These are phyloP conservation scores for Sciurus niger DNA, from an alignment of 2,113 vertebrate species.

Conservation along the genomic window DNA sequence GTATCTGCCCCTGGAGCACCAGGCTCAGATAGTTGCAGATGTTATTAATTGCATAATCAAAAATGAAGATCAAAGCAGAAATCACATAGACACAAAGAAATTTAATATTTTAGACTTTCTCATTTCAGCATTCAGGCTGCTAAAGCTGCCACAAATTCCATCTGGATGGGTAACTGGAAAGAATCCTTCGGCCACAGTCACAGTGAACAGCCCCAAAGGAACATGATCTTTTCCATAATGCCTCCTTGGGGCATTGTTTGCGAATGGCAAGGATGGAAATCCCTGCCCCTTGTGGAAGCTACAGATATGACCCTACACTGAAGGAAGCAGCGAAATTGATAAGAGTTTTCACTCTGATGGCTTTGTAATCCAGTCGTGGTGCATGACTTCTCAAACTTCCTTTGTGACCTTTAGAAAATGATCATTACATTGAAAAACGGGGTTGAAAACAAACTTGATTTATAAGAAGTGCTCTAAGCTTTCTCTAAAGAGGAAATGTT, in stretches of 20 bases:
- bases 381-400: neutral
- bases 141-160: slow-evolving; percentile 36
- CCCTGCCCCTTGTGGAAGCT: slow-evolving; percentile 20
- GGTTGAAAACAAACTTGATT: slow-evolving; percentile 16
- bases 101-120: slow-evolving; percentile 37
- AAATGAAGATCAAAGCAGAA: slow-evolving; percentile 69
- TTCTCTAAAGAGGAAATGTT: slow-evolving; percentile 1
- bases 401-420: slow-evolving; percentile 31
- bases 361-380: slow-evolving; percentile 6
- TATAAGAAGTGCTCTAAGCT: slow-evolving; percentile 7
- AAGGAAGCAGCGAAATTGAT: slow-evolving; percentile 46
- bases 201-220: slow-evolving; percentile 49
- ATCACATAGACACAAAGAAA: slow-evolving; percentile 16
- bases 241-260: neutral
- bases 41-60: slow-evolving; percentile 47
- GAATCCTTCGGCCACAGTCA: slow-evolving; percentile 61
- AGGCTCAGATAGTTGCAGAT: neutral
- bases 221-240: neutral
- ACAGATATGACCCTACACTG: neutral
- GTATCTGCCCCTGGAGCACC: neutral
- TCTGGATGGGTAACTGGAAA: slow-evolving; percentile 58
- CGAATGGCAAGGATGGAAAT: slow-evolving; percentile 39
- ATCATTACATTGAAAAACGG: slow-evolving; percentile 20
- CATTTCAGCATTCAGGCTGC: slow-evolving; percentile 3
- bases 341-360: neutral